These are phyloP conservation scores for Athene cunicularia DNA, from an alignment of 2,113 vertebrate genomes.

Conservation along the genomic window DNA sequence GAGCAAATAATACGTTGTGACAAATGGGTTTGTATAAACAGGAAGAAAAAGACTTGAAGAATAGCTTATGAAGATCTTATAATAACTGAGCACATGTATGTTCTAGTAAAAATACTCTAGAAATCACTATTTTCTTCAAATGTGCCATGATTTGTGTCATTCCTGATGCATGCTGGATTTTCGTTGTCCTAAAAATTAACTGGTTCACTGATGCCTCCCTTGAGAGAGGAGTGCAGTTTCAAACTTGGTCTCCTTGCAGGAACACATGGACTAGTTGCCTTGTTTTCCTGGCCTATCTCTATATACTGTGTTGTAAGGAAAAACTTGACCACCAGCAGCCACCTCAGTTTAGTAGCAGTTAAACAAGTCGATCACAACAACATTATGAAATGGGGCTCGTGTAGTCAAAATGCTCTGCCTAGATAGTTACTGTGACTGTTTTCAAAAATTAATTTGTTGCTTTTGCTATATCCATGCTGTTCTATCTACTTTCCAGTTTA, in stretches of 20 bases:
- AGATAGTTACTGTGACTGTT: neutral
- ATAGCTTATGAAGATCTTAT: neutral
- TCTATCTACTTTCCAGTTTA: neutral
- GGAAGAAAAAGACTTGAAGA: neutral
- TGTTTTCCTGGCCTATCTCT: neutral
- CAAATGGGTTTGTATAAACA: neutral
- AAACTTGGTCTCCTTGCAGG: neutral
- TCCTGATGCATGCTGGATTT: neutral
- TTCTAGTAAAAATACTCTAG: neutral
- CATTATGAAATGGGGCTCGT: neutral
- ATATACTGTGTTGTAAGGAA: neutral
- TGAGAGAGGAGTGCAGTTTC: neutral
- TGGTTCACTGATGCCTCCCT: neutral
- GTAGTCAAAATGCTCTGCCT: neutral
- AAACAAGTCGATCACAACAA: neutral
- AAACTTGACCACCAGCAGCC: neutral
- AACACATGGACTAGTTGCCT: neutral
- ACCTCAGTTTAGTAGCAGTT: neutral
- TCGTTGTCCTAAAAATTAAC: neutral
- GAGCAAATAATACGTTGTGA: neutral
- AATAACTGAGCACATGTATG: neutral
- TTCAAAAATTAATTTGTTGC: neutral
- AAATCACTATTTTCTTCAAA: neutral
- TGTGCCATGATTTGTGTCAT: neutral
- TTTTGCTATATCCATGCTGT: neutral